A percentile compares a stretch with the other conserved stretches of the same genome.
Conservation (phyloP, 2,797 vertebrate species). For the Phyllotis vaccarum region DNA sequence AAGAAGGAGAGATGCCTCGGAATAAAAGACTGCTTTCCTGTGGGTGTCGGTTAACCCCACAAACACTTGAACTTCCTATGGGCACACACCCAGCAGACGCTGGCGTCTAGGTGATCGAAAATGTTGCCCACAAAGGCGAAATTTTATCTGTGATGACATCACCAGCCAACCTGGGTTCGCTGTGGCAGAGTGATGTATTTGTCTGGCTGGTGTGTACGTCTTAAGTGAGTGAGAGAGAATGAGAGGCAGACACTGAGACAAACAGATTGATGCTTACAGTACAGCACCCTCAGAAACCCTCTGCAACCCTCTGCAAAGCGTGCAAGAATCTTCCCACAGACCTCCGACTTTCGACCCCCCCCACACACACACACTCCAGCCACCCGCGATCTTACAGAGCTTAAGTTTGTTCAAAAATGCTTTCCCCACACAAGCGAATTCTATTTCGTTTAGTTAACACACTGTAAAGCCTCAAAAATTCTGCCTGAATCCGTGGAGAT, state of each 20-base stretch:
- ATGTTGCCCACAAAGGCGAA: conserved; percentile 81
- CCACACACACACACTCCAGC: too few relatives aligned
- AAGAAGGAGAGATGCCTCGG: conserved; percentile 26
- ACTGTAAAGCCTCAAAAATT: conserved; percentile 28
- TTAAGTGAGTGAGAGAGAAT: not conserved
- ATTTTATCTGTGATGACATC: conserved; percentile 78
- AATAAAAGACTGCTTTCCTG: conserved; percentile 74
- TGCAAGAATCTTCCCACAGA: conserved; percentile 53
- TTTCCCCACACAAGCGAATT: not conserved
- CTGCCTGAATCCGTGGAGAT: not conserved
- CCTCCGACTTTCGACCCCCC: conserved; percentile 45
- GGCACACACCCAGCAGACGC: conserved; percentile 77
- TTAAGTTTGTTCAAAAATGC: conserved; percentile 56
- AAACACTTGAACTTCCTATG: conserved; percentile 79
- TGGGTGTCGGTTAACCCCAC: conserved; percentile 77
- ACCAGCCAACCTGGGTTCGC: conserved; percentile 54
- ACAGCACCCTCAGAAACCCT: conserved; percentile 35
- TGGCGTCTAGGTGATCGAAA: conserved; percentile 60
- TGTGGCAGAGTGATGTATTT: conserved; percentile 46
- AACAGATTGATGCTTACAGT: conserved; percentile 11
- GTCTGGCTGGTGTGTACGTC: not conserved
- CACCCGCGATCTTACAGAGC: conserved; percentile 14
- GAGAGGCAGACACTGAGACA: not conserved
- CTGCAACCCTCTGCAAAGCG: conserved; percentile 52
- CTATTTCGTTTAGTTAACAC: not conserved